A percentile compares a stretch with the other conserved stretches of the same genome.
phyloP scores from a whole-genome alignment of 2,888 invertebrate species.

The Melanotus villosus region DNA sequence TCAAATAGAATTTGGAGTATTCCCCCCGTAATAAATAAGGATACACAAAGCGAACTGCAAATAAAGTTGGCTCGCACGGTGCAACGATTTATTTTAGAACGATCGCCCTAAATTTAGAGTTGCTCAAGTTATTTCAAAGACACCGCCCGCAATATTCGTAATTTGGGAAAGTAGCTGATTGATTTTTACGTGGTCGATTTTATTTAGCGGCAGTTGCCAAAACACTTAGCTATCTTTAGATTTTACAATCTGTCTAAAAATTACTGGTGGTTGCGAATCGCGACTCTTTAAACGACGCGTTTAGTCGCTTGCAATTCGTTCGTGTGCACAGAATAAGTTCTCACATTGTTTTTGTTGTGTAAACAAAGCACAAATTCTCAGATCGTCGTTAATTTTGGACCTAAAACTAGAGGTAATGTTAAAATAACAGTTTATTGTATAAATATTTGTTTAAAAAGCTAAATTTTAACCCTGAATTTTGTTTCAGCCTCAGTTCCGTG shows the following conservation, averaged over 20 bases:
- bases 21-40: too few relatives aligned
- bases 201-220: slow-evolving; percentile 40
- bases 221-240: slow-evolving; percentile 44
- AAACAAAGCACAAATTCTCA: background rate
- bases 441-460: too few relatives aligned
- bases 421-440: too few relatives aligned
- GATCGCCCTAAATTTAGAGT: background rate
- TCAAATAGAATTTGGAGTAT: background rate
- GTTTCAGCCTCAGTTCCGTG: slow-evolving; percentile 57
- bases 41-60: background rate
- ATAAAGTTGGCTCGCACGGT: background rate
- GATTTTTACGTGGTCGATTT: slow-evolving; percentile 32
- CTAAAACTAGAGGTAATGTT: too few relatives aligned
- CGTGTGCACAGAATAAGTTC: slow-evolving; percentile 6
- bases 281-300: slow-evolving; percentile 35
- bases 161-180: slow-evolving; percentile 23
- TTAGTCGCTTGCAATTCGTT: slow-evolving; percentile 30
- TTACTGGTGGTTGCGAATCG: slow-evolving; percentile 32
- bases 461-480: too few relatives aligned
- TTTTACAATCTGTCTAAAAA: slow-evolving; percentile 43
- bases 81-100: background rate
- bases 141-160: slow-evolving; percentile 1
- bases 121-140: background rate
- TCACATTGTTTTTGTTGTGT: background rate
- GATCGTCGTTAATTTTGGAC: background rate